These are phyloP conservation scores for Peromyscus californicus DNA, from an alignment of 2,113 vertebrate genomes.

Conservation along the genomic window DNA sequence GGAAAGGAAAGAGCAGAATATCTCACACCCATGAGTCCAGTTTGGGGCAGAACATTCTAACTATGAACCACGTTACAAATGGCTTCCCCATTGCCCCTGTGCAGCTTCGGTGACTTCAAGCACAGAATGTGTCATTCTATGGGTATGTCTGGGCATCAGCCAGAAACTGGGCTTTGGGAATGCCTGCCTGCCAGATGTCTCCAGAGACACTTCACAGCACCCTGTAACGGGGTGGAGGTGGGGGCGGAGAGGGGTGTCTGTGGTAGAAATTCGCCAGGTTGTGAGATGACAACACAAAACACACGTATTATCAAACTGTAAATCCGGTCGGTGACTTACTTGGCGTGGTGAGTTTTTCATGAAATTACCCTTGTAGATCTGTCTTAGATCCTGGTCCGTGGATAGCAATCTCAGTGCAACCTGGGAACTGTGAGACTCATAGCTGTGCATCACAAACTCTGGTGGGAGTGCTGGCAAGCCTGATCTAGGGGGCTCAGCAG, in stretches of 20 bases:
- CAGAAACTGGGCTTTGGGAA: background rate
- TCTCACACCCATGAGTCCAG: background rate
- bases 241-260: background rate
- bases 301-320: background rate
- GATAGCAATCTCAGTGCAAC: background rate
- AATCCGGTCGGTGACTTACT: too few species aligned
- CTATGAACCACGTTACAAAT: background rate
- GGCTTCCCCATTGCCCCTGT: background rate
- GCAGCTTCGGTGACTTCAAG: background rate
- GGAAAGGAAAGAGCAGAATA: background rate
- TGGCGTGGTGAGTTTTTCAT: background rate
- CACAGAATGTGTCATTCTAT: background rate
- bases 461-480: background rate
- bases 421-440: background rate
- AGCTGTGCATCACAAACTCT: too few species aligned
- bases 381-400: background rate
- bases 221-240: background rate
- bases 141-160: background rate
- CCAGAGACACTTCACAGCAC: rapidly evolving
- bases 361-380: background rate
- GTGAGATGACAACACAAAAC: background rate
- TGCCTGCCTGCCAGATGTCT: background rate
- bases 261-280: background rate
- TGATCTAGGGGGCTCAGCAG: background rate
- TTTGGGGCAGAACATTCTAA: background rate